Evolutionary conservation across 2,113 vertebrate genomes (phyloP).

Genomic region (Plectropomus leopardus): DNA sequence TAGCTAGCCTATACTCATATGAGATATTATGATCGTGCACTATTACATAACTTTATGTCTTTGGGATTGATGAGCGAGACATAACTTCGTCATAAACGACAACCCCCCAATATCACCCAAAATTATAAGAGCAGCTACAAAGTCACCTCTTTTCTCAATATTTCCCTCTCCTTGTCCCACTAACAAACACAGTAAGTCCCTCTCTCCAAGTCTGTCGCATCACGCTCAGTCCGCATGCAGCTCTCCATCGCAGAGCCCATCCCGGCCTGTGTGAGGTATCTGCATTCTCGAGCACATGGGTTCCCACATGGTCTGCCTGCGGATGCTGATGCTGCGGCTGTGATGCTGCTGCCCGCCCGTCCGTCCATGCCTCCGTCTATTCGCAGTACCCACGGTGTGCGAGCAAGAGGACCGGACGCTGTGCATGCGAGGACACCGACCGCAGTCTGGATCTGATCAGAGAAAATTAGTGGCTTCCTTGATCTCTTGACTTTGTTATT

Average conservation of each 20-base stretch:
- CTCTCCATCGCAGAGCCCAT: slow-evolving; percentile 72
- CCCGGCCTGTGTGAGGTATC: slow-evolving; percentile 68
- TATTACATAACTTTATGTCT: slow-evolving; percentile 10
- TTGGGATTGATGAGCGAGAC: neutral
- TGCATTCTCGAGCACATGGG: slow-evolving; percentile 78
- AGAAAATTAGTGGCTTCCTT: neutral
- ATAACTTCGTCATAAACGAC: neutral
- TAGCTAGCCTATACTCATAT: too few species aligned
- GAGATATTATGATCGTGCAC: neutral
- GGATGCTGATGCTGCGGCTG: slow-evolving; percentile 78
- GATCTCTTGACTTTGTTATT: slow-evolving; percentile 22
- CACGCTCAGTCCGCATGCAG: slow-evolving; percentile 53
- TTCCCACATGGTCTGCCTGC: slow-evolving; percentile 78
- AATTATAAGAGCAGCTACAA: neutral
- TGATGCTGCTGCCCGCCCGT: slow-evolving; percentile 58
- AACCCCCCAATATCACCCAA: neutral
- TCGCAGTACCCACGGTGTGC: slow-evolving; percentile 37
- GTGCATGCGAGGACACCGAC: neutral
- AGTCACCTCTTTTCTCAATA: neutral
- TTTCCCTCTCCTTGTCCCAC: neutral
- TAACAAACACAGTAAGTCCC: neutral
- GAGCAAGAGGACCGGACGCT: slow-evolving; percentile 1
- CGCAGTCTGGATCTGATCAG: neutral
- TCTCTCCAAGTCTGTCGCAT: slow-evolving; percentile 37
- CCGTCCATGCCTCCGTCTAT: slow-evolving; percentile 39